phyloP scores from a whole-genome alignment of 2,113 vertebrate genomes.

The Prolemur simus region DNA sequence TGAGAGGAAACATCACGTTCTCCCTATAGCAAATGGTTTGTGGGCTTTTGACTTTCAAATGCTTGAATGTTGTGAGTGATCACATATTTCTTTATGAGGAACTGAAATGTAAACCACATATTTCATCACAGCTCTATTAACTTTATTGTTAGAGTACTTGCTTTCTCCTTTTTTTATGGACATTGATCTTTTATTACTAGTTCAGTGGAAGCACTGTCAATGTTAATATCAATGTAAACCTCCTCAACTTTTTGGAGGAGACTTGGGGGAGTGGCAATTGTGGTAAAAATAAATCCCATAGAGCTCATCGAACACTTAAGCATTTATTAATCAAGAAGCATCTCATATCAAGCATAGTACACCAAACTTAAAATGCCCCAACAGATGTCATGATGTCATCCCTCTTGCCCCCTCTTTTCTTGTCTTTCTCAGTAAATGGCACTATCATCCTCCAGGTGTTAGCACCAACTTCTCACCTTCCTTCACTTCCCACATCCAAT shows the following conservation, averaged over 20 bases:
- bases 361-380: not conserved
- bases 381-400: not conserved
- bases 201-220: not conserved
- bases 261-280: not conserved
- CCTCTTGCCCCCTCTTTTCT: not conserved
- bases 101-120: not conserved
- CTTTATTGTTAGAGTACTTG: not conserved
- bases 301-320: not conserved
- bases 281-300: not conserved
- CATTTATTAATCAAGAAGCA: not conserved
- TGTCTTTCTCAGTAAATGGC: not conserved
- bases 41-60: not conserved
- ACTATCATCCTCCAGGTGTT: not conserved
- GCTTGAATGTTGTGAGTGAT: not conserved
- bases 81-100: not conserved
- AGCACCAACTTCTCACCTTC: not conserved
- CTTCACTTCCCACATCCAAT: not conserved
- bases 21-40: not conserved
- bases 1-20: not conserved
- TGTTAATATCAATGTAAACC: not conserved
- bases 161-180: not conserved
- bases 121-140: not conserved
- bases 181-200: not conserved
- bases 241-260: not conserved
- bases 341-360: not conserved